Evolutionary conservation across 2,888 invertebrate species (phyloP).

Genomic region (Lasioglossum vierecki): DNA sequence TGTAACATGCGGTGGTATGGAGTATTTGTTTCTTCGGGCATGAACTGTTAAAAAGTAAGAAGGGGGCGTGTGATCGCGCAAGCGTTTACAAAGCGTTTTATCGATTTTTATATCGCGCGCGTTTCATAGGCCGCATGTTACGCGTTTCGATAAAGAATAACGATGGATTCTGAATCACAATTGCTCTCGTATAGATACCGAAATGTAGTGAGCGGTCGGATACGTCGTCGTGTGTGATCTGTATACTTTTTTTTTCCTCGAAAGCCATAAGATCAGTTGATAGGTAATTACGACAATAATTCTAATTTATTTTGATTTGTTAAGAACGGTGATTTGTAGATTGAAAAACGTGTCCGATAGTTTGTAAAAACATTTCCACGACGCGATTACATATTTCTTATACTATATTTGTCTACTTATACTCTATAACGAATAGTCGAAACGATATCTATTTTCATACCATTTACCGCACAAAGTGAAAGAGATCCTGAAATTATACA

Average conservation of each 20-base stretch:
- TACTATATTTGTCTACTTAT: conserved; percentile 64
- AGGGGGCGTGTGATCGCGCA: conserved; percentile 49
- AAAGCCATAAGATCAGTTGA: conserved; percentile 62
- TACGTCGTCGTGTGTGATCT: conserved; percentile 45
- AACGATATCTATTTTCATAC: conserved; percentile 60
- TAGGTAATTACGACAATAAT: conserved; percentile 73
- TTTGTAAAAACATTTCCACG: conserved; percentile 47
- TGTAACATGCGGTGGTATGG: conserved; percentile 68
- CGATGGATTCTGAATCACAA: conserved; percentile 53
- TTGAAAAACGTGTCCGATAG: conserved; percentile 51
- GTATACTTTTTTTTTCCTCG: conserved; percentile 59
- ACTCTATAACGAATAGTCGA: conserved; percentile 61
- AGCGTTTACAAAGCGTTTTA: conserved; percentile 44
- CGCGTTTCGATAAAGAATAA: conserved; percentile 41
- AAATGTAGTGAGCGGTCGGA: conserved; percentile 72
- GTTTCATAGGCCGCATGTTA: conserved; percentile 59
- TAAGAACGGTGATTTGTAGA: conserved; percentile 52
- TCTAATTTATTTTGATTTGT: conserved; percentile 66
- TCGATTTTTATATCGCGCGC: conserved; percentile 57
- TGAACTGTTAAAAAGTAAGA: conserved; percentile 62
- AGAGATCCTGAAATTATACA: conserved; percentile 45
- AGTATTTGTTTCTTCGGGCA: conserved; percentile 45
- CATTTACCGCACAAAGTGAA: conserved; percentile 67
- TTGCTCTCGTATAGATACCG: conserved; percentile 72
- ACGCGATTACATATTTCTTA: conserved; percentile 61